A percentile compares a stretch with the other conserved stretches of the same genome.
phyloP scores from a whole-genome alignment of 2,113 vertebrate genomes.

The Macquaria australasica region DNA sequence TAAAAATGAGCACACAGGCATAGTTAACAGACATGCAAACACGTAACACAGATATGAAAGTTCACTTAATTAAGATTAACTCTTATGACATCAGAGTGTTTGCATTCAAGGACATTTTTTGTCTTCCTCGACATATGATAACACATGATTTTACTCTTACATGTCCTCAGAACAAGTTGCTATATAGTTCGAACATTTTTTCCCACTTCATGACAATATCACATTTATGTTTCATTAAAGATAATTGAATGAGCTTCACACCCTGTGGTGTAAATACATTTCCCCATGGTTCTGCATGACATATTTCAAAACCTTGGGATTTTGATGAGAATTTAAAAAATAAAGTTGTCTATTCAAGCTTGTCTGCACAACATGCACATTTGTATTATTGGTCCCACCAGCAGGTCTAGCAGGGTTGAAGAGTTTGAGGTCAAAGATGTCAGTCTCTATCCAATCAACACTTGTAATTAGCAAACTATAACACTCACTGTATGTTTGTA shows the following conservation, averaged over 20 bases:
- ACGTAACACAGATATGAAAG: not conserved
- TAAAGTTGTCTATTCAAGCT: not conserved
- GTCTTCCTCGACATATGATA: not conserved
- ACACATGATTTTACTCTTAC: not conserved
- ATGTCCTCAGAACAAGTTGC: not conserved
- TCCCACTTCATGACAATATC: not conserved
- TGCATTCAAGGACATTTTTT: not conserved
- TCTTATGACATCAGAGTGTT: not conserved
- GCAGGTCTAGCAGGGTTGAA: not conserved
- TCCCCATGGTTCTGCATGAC: not conserved
- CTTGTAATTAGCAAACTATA: not conserved
- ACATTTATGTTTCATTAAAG: not conserved
- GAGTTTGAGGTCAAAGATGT: slow-evolving; percentile 7
- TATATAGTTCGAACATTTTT: too few species aligned
- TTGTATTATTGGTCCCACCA: not conserved
- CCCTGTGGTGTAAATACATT: too few species aligned
- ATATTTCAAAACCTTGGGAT: not conserved
- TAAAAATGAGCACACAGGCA: not conserved
- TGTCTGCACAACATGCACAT: not conserved
- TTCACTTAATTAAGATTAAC: not conserved
- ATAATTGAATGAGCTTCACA: not conserved
- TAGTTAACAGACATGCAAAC: not conserved
- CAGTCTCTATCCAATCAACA: not conserved
- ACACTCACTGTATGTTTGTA: not conserved
- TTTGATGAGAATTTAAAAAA: not conserved